A percentile compares a stretch with the other conserved stretches of the same genome.
Evolutionary conservation across 1,140 invertebrate genomes (phyloP).

Genomic region (Magallana angulata): DNA sequence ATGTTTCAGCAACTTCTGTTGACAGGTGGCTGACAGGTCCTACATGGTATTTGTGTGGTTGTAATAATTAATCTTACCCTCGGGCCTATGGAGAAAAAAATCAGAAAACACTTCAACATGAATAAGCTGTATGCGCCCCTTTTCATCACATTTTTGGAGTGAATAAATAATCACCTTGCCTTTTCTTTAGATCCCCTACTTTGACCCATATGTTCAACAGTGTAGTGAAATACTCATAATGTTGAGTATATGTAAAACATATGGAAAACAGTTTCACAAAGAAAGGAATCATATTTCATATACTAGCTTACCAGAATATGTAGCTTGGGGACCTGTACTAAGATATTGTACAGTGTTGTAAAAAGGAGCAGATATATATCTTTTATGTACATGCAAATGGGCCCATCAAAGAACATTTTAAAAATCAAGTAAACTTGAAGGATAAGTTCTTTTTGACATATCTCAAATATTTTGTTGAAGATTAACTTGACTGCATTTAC

Average conservation of each 20-base stretch:
- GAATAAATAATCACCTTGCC: neutral
- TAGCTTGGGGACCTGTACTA: too few relatives aligned
- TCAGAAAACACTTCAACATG: neutral
- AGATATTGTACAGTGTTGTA: too few relatives aligned
- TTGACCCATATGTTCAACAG: neutral
- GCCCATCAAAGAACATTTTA: too few relatives aligned
- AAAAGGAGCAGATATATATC: too few relatives aligned
- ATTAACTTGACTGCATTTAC: neutral
- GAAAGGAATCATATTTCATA: neutral
- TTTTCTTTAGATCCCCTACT: neutral
- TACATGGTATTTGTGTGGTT: too few relatives aligned
- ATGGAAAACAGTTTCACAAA: neutral
- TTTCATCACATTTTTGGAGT: neutral
- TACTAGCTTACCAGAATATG: too few relatives aligned
- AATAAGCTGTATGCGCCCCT: neutral
- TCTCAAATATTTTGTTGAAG: neutral
- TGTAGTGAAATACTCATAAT: neutral
- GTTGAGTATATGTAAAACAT: slow-evolving; percentile 8
- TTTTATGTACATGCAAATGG: too few relatives aligned
- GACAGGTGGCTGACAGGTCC: too few relatives aligned
- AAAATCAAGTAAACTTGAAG: too few relatives aligned
- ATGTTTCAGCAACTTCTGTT: neutral
- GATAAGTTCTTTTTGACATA: too few relatives aligned
- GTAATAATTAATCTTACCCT: too few relatives aligned
- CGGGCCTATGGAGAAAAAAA: too few relatives aligned